These are phyloP conservation scores for Arrhamphus sclerolepis DNA, from an alignment of 2,797 vertebrate genomes.

Conservation along the genomic window DNA sequence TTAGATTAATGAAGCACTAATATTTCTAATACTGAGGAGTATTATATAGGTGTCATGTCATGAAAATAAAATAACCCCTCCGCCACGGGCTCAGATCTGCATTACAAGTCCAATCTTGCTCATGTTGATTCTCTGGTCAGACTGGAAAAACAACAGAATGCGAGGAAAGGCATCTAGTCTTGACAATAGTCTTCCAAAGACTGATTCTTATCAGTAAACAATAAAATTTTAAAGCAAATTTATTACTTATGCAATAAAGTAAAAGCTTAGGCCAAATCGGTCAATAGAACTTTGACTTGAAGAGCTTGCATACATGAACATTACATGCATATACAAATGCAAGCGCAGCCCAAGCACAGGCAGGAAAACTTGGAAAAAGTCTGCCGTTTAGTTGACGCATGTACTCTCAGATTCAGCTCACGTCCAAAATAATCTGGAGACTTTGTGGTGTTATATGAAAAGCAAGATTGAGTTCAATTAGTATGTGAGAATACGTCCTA, in stretches of 20 bases:
- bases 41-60: too few species aligned
- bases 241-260: slow-evolving; percentile 31
- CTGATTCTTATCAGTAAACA: slow-evolving; percentile 27
- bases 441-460: slow-evolving; percentile 1
- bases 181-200: slow-evolving; percentile 45
- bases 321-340: slow-evolving; percentile 50
- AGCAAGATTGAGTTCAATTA: too few species aligned
- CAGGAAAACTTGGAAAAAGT: background rate
- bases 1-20: slow-evolving; percentile 4
- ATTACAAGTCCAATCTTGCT: slow-evolving; percentile 17
- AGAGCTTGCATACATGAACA: slow-evolving; percentile 31
- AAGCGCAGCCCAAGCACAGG: slow-evolving; percentile 26
- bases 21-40: background rate
- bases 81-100: slow-evolving; percentile 20
- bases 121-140: slow-evolving; percentile 39
- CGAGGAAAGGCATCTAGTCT: slow-evolving; percentile 37
- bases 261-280: slow-evolving; percentile 45
- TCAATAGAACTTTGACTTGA: slow-evolving; percentile 39
- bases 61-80: background rate
- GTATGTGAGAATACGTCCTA: background rate
- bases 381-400: slow-evolving; percentile 30
- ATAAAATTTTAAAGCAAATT: slow-evolving; percentile 28
- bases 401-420: slow-evolving; percentile 31
- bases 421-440: slow-evolving; percentile 23
- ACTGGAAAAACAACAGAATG: background rate